Base-by-base conservation (phyloP, 2,888 invertebrate species). In the Clanis bilineata region DNA sequence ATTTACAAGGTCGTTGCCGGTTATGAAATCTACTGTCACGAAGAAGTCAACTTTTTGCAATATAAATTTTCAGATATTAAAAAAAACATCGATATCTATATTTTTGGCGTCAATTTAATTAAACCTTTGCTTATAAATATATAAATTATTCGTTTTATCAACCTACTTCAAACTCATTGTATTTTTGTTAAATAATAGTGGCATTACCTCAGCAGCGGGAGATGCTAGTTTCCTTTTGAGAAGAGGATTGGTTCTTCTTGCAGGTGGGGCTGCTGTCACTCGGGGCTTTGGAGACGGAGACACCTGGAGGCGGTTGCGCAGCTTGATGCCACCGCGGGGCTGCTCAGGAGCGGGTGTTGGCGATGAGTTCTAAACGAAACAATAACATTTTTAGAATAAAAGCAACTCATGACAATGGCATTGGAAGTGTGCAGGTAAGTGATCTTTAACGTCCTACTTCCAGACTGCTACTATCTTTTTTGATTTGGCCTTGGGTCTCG, bases 171-270 rank as follows among this genome's bases (percentile, higher is more conserved):
- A n/a, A n/a, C n/a, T n/a, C n/a, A n/a, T 25, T 25, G 25, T 25
- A 4, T 25, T 25, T 25, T 25, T 25, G 25, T 6, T 25, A 25
- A n/a, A n/a, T 38, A 56, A 18, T 15, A 9, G 5, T 38, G 4
- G 32, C 5, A 54, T 68, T 74, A 90, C 92, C 84, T 92, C 92
- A 59, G 90, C 85, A 63, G 91, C 60, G 57, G 70, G 68, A 23
- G 59, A 84, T 60, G 85, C 86, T 65, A 86, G 83, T 71, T 93
- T 92, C 67, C 93, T 90, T 66, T 90, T 91, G 22, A 94, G 74
- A 15, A 94, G 83, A 0, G 94, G 94, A 77, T 94, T 94, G 18
- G 91, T 85, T 9, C 94, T 83, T 6, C 94, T 86, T 0, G 83
- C 71, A 0, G 93, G 90, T n/a, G 93, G 86, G 0, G 94, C 90